Evolutionary conservation across 1,140 invertebrate genomes (phyloP), one percentile per base, ranked within the genome.

Genomic region (Danaus melanippus): DNA sequence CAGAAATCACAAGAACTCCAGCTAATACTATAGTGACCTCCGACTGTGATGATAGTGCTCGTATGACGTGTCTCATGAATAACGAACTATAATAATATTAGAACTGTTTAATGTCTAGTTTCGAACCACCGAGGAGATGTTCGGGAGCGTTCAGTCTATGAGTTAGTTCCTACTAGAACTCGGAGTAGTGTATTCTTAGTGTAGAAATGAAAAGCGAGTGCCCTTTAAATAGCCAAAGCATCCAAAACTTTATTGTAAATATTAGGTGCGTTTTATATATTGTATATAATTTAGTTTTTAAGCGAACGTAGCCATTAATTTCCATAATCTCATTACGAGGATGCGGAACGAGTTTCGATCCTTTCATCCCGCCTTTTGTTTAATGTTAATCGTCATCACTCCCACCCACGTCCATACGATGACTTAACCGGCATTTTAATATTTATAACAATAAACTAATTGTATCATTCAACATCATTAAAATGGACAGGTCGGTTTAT

Each of bases 191-290:
- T 71, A 69, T 66, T 54, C 43, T 55, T 61, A 69, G 61, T 44
- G 54, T 66, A 63, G 64, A 53, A 64, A 47, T 53, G 46, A 32
- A 60, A 69, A 61, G 66, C 69, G 65, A 69, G 66, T 70, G 72
- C 78, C 74, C 81, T 74, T 69, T 73, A 63, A 61, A 72, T 82
- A 84, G 81, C 81, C 81, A 84, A 84, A 84, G 81, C 77, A 79
- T 78, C 62, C 69, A 81, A 76, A 80, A 81, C 77, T 81, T 82
- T 80, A 80, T 67, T 82, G 81, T 82, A 80, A 69, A 80, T 80
- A 79, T 55, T 73, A 79, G 64, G 50, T 49, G 58, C 71, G 71
- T 73, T 72, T 57, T 41, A 53, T 49, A 56, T 73, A 57, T 63
- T 74, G 69, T 75, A 71, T 60, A 75, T 76, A 74, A 62, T 66